Percentiles rank a stretch among this genome's conserved stretches.
Evolutionary conservation across 2,888 invertebrate genomes (phyloP).

Genomic region (Protodeltote pygarga): DNA sequence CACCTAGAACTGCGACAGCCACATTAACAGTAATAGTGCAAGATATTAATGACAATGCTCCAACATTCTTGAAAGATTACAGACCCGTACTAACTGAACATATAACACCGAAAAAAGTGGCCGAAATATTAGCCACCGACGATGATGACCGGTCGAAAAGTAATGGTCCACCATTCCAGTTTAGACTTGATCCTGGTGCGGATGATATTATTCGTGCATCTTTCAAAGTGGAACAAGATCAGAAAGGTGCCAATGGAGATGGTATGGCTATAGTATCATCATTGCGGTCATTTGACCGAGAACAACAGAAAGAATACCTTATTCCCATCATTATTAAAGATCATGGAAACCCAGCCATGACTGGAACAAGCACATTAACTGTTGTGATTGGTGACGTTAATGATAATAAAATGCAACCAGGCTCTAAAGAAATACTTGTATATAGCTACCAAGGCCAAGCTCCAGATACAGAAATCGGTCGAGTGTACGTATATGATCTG

Average conservation of each 20-base stretch:
- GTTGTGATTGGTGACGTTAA: constrained; percentile 99
- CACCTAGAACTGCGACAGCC: constrained; percentile 97
- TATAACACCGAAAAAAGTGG: constrained; percentile 95
- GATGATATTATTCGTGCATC: constrained; percentile 97
- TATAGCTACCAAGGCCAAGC: constrained; percentile 98
- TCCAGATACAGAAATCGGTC: constrained; percentile 96
- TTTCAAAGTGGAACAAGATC: constrained; percentile 98
- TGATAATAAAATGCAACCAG: constrained; percentile 99
- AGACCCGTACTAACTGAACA: constrained; percentile 97
- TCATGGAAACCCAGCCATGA: constrained; percentile 98
- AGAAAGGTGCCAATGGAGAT: constrained; percentile 98
- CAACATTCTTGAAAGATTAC: constrained; percentile 96
- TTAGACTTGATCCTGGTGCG: constrained; percentile 96
- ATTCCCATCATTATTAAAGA: constrained; percentile 99
- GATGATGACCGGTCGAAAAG: constrained; percentile 97
- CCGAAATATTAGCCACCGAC: constrained; percentile 97
- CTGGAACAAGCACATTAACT: constrained; percentile 97
- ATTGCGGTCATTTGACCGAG: constrained; percentile 96
- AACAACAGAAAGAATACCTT: constrained; percentile 97
- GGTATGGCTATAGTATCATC: constrained; percentile 99
- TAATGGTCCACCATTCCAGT: constrained; percentile 98
- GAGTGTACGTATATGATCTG: constrained; percentile 98
- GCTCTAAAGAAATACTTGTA: constrained; percentile 98
- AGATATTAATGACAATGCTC: constrained; percentile 98
- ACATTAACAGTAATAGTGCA: constrained; percentile 97